phyloP scores from a whole-genome alignment of 2,888 invertebrate genomes.

The Agrenia bidenticulata region DNA sequence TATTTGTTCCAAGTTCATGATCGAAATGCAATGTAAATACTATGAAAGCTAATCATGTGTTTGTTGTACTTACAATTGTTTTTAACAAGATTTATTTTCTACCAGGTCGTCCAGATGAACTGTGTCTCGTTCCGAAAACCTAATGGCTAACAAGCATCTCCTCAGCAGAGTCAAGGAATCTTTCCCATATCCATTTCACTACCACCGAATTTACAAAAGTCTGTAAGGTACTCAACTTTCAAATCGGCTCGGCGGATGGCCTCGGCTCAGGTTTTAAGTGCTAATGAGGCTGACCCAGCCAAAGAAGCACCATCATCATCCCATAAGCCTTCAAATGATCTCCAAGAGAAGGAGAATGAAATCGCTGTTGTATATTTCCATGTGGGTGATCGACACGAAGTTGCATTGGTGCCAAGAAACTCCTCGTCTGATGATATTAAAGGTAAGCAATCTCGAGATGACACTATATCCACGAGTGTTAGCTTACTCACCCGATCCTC shows the following conservation, averaged over 20 bases:
- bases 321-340: constrained; percentile 19
- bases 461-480: no score
- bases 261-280: constrained; percentile 37
- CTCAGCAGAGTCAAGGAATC: background rate
- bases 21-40: no score
- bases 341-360: constrained; percentile 5
- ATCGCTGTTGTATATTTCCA: constrained; percentile 42
- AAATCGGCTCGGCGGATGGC: constrained; percentile 34
- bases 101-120: background rate
- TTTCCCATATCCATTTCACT: background rate
- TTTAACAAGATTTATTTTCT: no score
- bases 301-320: constrained; percentile 29
- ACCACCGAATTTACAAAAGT: background rate
- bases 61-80: no score
- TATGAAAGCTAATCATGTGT: no score
- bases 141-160: background rate
- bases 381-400: constrained; percentile 45
- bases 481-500: no score
- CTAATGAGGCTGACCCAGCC: constrained; percentile 27
- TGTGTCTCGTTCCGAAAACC: background rate
- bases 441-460: constrained; percentile 39
- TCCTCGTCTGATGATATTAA: constrained; percentile 51
- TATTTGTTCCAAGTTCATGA: no score
- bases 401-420: constrained; percentile 51
- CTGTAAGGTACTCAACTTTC: background rate